Evolutionary conservation across 2,888 invertebrate species (phyloP), one percentile per base, ranked within the genome.

Genomic region (Apotomis capreana): DNA sequence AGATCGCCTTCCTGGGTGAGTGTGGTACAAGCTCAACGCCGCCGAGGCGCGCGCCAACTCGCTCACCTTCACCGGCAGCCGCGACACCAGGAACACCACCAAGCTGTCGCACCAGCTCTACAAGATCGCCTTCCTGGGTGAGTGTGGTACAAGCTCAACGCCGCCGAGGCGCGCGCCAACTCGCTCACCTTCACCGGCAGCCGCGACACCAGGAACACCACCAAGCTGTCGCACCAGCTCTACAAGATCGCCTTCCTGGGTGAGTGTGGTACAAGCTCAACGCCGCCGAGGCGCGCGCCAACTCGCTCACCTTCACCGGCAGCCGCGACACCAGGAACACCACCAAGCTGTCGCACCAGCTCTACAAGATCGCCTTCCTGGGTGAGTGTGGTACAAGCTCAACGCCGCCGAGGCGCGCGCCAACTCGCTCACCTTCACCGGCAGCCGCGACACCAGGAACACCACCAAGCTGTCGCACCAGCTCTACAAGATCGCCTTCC

Each of bases 221-320:
- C 96, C 0, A 94, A 96, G 77, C 95, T 97, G 68, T 96, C 97
- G 9, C 95, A 96, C 62, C 96, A 97, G 3, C 90, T 97, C 5
- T 97, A 97, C 80, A 95, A 96, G 88, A 97, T 97, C n/a, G 96
- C 97, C 5, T 97, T 97, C 87, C 85, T 96, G 74, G 96, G 96
- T 96, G 86, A 86, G 82, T 44, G 44, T 1, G 0, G 15, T 15
- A 15, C 72, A 96, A 97, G 83, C 93, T 95, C 10, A 94, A 95
- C 58, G 94, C 94, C 1, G 89, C 94, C 0, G 97, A 97, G 82
- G 94, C 96, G 64, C 94, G 97, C 76, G 95, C 96, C 57, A 97
- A 97, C 75, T 97, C 97, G 57, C 94, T 97, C 75, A 97, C 97
- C 0, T 97, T 97, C 82, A 96, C 96, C 0, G 96, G 96, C 73